phyloP scores from a whole-genome alignment of 2,797 vertebrate species.

The Fistularia tabacaria region DNA sequence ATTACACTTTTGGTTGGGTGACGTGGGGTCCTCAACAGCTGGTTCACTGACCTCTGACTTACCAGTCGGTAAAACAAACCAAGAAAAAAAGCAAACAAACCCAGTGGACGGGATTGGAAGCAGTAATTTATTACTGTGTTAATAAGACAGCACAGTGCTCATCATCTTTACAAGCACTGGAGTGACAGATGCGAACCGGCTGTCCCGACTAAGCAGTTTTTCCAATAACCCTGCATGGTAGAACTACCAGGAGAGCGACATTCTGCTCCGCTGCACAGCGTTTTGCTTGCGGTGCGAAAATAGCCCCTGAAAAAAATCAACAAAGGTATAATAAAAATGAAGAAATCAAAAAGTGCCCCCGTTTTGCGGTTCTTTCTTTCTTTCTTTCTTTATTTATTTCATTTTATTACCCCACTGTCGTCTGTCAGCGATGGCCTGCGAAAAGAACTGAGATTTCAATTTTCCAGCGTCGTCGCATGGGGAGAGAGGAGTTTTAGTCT shows the following conservation, averaged over 20 bases:
- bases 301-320: slow-evolving; percentile 35
- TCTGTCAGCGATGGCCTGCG: slow-evolving; percentile 55
- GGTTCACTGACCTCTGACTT: slow-evolving; percentile 2
- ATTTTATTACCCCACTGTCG: slow-evolving; percentile 32
- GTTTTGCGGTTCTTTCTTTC: slow-evolving; percentile 61
- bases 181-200: slow-evolving; percentile 31
- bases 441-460: slow-evolving; percentile 68
- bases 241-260: slow-evolving; percentile 44
- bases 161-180: slow-evolving; percentile 26
- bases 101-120: no score
- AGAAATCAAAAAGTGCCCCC: slow-evolving; percentile 29
- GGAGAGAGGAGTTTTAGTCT: slow-evolving; percentile 58
- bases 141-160: slow-evolving; percentile 22
- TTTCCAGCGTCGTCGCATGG: slow-evolving; percentile 68
- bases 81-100: neutral
- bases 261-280: slow-evolving; percentile 27
- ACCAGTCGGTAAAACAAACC: neutral
- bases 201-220: slow-evolving; percentile 9
- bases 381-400: no score
- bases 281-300: slow-evolving; percentile 45
- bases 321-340: slow-evolving; percentile 16
- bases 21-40: slow-evolving; percentile 40
- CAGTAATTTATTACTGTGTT: neutral
- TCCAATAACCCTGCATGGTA: slow-evolving; percentile 18
- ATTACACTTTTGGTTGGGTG: slow-evolving; percentile 51